phyloP scores from a whole-genome alignment of 37 sponge, comb jelly and placozoan species.

The Chondrilla cf. caribensis region DNA sequence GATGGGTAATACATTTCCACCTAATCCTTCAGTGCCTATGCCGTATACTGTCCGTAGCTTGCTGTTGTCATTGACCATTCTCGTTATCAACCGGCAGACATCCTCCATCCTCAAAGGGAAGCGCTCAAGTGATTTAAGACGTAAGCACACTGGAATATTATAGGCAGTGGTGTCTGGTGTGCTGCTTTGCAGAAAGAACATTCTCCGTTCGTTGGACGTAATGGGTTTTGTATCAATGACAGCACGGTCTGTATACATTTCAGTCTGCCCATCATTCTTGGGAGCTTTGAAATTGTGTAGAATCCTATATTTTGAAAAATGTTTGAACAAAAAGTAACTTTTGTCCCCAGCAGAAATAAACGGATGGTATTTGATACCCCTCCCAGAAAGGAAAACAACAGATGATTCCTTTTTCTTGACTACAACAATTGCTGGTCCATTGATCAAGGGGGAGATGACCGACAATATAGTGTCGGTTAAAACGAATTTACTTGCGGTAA shows the following conservation, averaged over 20 bases:
- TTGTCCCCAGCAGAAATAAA: neutral
- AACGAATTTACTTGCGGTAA: neutral
- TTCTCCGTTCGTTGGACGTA: neutral
- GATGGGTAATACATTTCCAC: neutral
- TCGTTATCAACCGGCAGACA: neutral
- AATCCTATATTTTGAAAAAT: slow-evolving; percentile 10
- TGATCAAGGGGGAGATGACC: too few relatives aligned
- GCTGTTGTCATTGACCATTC: neutral
- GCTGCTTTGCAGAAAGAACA: neutral
- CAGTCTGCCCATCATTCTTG: too few relatives aligned
- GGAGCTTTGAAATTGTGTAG: too few relatives aligned
- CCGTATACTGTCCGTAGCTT: neutral
- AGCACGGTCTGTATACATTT: too few relatives aligned
- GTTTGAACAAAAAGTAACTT: neutral
- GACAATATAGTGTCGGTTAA: too few relatives aligned
- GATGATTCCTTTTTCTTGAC: neutral
- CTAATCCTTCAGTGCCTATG: neutral
- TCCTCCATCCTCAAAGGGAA: neutral
- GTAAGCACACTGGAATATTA: neutral
- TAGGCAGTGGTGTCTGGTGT: neutral
- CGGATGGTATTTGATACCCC: neutral
- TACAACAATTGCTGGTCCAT: neutral
- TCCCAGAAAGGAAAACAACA: neutral
- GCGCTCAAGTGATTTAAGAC: neutral
- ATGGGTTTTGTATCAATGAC: too few relatives aligned